Evolutionary conservation across 2,113 vertebrate species (phyloP).

Genomic region (Zosterops borbonicus): DNA sequence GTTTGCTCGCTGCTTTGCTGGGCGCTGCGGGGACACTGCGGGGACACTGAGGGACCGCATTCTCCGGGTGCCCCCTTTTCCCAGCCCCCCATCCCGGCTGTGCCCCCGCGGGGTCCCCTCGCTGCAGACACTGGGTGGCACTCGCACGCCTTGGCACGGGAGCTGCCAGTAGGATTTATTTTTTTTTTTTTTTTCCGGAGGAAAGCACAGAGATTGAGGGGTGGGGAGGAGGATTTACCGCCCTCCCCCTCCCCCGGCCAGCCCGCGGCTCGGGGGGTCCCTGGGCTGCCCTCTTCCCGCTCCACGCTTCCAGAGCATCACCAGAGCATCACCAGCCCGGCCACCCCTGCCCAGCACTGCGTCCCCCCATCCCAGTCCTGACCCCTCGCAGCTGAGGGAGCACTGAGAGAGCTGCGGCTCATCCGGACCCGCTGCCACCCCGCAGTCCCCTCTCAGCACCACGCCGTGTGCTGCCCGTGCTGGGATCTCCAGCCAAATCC

Average conservation of each 20-base stretch:
- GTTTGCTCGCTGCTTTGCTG: not conserved
- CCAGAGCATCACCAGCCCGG: not conserved
- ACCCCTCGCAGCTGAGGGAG: not conserved
- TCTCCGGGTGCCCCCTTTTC: accelerated
- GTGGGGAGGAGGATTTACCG: not conserved
- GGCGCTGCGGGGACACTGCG: not conserved
- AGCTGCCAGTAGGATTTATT: not conserved
- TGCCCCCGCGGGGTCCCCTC: not conserved
- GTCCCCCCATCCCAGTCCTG: not conserved
- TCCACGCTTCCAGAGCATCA: accelerated
- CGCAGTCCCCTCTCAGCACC: not conserved
- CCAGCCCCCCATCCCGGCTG: not conserved
- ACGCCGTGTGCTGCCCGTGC: accelerated
- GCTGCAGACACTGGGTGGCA: conserved; percentile 13
- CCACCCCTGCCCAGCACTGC: accelerated
- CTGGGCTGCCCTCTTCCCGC: not conserved
- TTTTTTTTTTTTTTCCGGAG: not conserved
- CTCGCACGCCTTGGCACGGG: conserved; percentile 6
- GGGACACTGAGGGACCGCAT: not conserved
- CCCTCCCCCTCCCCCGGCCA: not conserved
- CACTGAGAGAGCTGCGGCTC: not conserved
- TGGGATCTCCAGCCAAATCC: not conserved
- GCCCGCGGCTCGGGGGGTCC: not conserved
- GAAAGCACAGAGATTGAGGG: not conserved
- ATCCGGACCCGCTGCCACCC: not conserved